phyloP scores from a whole-genome alignment of 2,888 invertebrate genomes.

The Micropterix aruncella region DNA sequence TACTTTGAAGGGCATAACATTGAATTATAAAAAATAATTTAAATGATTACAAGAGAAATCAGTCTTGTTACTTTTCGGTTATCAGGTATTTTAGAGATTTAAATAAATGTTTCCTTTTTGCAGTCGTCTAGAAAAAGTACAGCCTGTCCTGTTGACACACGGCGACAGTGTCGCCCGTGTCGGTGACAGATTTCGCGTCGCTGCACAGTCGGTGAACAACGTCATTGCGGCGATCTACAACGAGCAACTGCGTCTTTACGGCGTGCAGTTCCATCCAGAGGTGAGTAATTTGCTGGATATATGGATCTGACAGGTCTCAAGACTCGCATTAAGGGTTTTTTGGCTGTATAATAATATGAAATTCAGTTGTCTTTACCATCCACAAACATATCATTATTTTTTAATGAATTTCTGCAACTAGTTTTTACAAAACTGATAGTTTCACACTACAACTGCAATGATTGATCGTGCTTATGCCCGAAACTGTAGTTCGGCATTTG shows the following conservation, averaged over 20 bases:
- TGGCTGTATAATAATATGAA: slow-evolving; percentile 2
- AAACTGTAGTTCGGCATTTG: no score
- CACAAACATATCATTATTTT: no score
- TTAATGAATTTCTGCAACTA: no score
- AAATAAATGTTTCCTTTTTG: no score
- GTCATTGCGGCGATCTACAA: slow-evolving; percentile 83
- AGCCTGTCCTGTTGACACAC: slow-evolving; percentile 89
- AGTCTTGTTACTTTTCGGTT: no score
- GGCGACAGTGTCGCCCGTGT: slow-evolving; percentile 92
- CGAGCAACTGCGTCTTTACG: slow-evolving; percentile 81
- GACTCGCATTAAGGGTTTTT: background rate
- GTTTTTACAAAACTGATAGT: no score
- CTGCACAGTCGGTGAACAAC: slow-evolving; percentile 67
- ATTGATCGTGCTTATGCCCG: no score
- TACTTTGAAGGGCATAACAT: no score
- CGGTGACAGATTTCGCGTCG: slow-evolving; percentile 76
- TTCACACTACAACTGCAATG: no score
- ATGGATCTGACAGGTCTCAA: slow-evolving; percentile 2
- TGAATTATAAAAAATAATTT: no score
- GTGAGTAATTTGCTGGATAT: slow-evolving; percentile 25
- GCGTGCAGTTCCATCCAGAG: slow-evolving; percentile 98
- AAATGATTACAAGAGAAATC: no score
- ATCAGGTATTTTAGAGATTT: no score
- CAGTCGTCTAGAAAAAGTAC: slow-evolving; percentile 77
- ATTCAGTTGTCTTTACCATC: background rate